Evolutionary conservation across 2,888 invertebrate genomes (phyloP), one percentile per base, ranked within the genome.

Genomic region (Euzophera pinguis): DNA sequence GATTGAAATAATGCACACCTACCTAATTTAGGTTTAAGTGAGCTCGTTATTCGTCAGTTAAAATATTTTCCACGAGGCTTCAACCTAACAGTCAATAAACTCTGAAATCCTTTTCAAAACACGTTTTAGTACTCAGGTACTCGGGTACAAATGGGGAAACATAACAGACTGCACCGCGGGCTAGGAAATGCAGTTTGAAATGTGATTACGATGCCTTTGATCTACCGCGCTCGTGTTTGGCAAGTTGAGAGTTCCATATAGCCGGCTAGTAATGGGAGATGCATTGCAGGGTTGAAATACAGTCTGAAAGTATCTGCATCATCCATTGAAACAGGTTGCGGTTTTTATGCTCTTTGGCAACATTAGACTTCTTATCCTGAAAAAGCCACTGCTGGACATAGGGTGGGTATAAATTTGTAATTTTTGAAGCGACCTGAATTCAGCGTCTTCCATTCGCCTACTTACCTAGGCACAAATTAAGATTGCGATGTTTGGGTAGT

Each of bases 191-290:
- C 64, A 61, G 60, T 60, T 59, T 62, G 47, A 53, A 62, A 62
- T 61, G 62, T 57, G 59, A 63, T 64, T 63, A 64, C 58, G 49
- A 49, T 41, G 39, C 52, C 60, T 63, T 65, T 65, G 62, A 64
- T 49, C 45, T 37, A 35, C 50, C 41, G 50, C 38, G 34, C 17
- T 32, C 27, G 39, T 45, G 53, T 42, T 53, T 50, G 16, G 41
- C 45, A 43, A 56, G 53, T 50, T 53, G 47, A 45, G 51, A 38
- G 51, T 39, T 45, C 32, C 43, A 53, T 41, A 34, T 51, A 47
- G n/a, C n/a, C 35, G 22, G 2, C 34, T 13, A 10, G 45, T 34
- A 34, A n/a, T 14, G 34, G 14, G 16, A 34, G 16, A 34, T 47
- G 10, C 32, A 6, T n/a, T n/a, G n/a, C n/a, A n/a, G n/a, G 37